Base-by-base conservation (phyloP, 2,888 invertebrate species). In the Lysandra coridon region DNA sequence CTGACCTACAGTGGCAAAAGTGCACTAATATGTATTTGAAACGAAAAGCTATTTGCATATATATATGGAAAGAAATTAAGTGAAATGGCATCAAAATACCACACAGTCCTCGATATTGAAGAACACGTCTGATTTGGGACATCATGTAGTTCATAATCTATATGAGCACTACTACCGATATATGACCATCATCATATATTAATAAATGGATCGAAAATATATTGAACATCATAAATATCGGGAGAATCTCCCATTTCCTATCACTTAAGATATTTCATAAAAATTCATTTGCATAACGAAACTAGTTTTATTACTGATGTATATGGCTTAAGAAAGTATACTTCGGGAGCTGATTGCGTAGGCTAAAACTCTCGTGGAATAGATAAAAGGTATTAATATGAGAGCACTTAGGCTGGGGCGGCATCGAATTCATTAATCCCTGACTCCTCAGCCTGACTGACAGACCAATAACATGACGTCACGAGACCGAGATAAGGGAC, bases 401-500 rank as follows among this genome's bases (percentile, higher is more conserved):
- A 79, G 78, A 81, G 81, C 83, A 82, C 82, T 83, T 83, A 82
- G 80, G 77, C 79, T 64, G 74, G 79, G 62, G 78, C 49, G 76
- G 80, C 81, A 81, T 83, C 82, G 82, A 83, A 83, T 86, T 85
- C 85, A 86, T 86, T 86, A 86, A 86, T 86, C 81, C 82, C 81
- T n/a, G 57, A 81, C 83, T 80, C 79, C 81, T 85, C 86, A 85
- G 79, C 80, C 80, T 83, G 84, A 83, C 83, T 86, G 86, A 86
- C 86, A 85, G 85, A 83, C 82, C 85, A 85, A 85, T 86, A 85
- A 84, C 33, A 83, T 85, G 84, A 83, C 84, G 84, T 83, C 83
- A 81, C 62, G 60, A 30, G 78, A 7, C 30, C 7, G 5, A 37
- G 40, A 69, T 69, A 44, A 79, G 44, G n/a, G 30, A 40, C 40